Evolutionary conservation across 2,797 vertebrate species (phyloP).

Genomic region (Gymnocypris eckloni): DNA sequence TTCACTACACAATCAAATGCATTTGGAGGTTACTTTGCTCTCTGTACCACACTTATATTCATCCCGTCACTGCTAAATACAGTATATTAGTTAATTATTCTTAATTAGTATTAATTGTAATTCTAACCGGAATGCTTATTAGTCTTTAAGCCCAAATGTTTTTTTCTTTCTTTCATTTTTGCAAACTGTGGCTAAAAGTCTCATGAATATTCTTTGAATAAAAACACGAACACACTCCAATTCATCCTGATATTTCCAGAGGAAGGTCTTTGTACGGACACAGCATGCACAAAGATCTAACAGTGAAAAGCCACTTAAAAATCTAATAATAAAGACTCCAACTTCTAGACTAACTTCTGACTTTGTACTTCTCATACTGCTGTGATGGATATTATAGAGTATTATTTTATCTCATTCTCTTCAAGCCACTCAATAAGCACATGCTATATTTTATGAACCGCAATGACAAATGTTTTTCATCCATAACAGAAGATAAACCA

Average conservation of each 20-base stretch:
- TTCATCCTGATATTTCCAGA: conserved; percentile 4
- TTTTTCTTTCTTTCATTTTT: neutral
- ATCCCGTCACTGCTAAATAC: neutral
- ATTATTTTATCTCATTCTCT: conserved; percentile 27
- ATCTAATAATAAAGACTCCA: neutral
- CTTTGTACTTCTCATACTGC: neutral
- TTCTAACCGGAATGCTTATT: neutral
- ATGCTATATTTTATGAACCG: neutral
- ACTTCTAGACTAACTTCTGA: conserved; percentile 5
- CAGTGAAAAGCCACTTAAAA: conserved; percentile 2
- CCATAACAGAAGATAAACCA: conserved; percentile 14
- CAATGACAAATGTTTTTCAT: conserved; percentile 19
- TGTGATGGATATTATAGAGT: neutral
- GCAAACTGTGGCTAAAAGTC: neutral
- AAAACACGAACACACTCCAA: neutral
- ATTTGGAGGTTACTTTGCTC: neutral
- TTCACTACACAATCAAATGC: neutral
- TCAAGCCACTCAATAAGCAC: conserved; percentile 15
- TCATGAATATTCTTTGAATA: neutral
- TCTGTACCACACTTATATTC: neutral
- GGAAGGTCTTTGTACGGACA: neutral
- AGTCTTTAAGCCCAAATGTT: neutral
- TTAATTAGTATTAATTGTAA: neutral
- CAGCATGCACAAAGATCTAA: neutral
- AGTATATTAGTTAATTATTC: neutral